phyloP scores from a whole-genome alignment of 2,797 vertebrate genomes.

The Molossus alvarezi region DNA sequence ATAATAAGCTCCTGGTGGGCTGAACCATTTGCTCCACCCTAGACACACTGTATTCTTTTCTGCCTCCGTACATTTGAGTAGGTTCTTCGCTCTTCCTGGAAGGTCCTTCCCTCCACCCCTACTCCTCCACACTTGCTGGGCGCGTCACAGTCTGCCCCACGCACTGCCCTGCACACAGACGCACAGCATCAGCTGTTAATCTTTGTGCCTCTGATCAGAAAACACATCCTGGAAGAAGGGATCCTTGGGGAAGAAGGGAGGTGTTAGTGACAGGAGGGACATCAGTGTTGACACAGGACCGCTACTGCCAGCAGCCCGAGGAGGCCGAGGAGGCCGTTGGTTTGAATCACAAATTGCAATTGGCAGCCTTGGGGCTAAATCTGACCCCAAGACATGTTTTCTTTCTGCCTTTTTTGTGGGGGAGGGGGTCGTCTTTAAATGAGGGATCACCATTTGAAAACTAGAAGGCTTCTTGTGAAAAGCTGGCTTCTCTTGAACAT shows the following conservation, averaged over 20 bases:
- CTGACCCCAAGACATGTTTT: not conserved
- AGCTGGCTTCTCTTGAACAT: not conserved
- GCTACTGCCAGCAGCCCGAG: not conserved
- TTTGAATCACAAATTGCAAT: not conserved
- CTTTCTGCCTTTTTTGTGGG: not conserved
- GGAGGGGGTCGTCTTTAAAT: not conserved
- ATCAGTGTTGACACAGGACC: not conserved
- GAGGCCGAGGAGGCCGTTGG: not conserved
- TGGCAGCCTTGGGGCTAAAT: not conserved
- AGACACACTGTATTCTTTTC: not conserved
- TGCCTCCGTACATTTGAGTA: not conserved
- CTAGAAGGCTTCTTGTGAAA: not conserved
- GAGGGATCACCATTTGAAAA: constrained; percentile 4
- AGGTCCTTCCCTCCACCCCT: not conserved
- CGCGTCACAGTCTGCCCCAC: not conserved
- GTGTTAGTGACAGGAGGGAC: not conserved
- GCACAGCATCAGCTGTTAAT: not conserved
- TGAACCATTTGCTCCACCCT: not conserved
- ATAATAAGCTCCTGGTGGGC: not conserved
- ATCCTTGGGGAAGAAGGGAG: not conserved
- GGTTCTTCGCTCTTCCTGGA: not conserved
- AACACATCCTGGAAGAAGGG: not conserved
- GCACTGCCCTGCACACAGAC: too few species aligned
- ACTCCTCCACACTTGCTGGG: not conserved
- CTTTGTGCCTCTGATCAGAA: not conserved